Evolutionary conservation across 2,797 vertebrate species (phyloP).

Genomic region (Apodemus agrarius): DNA sequence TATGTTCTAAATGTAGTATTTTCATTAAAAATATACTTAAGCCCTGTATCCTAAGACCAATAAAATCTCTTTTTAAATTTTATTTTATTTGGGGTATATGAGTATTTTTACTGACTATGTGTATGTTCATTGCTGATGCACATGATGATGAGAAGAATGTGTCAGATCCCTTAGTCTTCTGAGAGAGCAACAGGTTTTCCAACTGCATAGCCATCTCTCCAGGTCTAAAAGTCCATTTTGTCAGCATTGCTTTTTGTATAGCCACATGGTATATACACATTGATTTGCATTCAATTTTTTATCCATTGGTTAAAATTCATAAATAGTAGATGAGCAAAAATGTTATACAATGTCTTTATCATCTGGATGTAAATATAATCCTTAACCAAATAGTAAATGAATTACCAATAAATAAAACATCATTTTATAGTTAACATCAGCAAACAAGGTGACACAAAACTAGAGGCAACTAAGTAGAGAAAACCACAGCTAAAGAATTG

Average conservation of each 20-base stretch:
- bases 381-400: slow-evolving; percentile 12
- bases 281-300: slow-evolving; percentile 15
- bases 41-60: not conserved
- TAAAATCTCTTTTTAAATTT: not conserved
- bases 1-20: not conserved
- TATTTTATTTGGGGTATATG: not conserved
- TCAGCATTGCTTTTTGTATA: not conserved
- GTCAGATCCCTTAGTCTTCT: too few relatives aligned
- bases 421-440: not conserved
- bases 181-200: not conserved
- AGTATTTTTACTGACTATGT: not conserved
- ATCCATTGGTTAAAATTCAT: not conserved
- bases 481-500: not conserved
- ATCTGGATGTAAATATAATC: not conserved
- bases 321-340: not conserved
- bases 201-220: not conserved
- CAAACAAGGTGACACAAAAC: not conserved
- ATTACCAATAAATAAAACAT: not conserved
- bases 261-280: not conserved
- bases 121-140: not conserved
- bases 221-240: not conserved
- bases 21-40: not conserved
- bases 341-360: not conserved
- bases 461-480: too few relatives aligned
- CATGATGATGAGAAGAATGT: not conserved